Conservation (phyloP, 2,113 vertebrate species). For the Vidua chalybeata region DNA sequence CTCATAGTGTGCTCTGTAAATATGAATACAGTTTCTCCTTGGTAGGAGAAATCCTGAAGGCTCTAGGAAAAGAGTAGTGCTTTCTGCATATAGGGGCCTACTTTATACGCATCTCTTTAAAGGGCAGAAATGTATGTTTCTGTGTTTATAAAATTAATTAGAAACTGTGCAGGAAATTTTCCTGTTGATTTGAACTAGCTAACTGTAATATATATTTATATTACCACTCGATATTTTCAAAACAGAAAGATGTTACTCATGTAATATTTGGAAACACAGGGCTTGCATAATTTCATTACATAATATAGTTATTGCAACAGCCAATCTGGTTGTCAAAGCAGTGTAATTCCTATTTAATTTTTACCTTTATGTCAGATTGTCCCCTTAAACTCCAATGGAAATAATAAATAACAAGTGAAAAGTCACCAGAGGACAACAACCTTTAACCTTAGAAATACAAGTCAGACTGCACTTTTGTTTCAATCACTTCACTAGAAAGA, state of each 20-base stretch:
- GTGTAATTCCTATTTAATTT: background rate
- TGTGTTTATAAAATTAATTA: background rate
- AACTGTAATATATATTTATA: background rate
- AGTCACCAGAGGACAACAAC: background rate
- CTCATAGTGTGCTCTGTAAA: background rate
- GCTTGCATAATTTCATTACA: background rate
- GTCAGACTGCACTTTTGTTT: background rate
- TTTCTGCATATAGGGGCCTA: background rate
- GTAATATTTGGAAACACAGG: background rate
- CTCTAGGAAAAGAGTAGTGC: background rate
- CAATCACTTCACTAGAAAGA: background rate
- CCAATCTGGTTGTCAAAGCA: background rate
- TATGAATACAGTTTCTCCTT: background rate
- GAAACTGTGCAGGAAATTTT: background rate
- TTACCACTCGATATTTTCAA: background rate
- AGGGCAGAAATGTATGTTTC: background rate
- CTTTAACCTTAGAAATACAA: background rate
- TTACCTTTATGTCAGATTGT: background rate
- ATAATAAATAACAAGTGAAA: background rate
- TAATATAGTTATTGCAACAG: background rate
- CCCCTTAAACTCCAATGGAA: background rate
- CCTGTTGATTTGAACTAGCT: background rate
- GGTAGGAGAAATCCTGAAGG: background rate
- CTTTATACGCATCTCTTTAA: background rate
- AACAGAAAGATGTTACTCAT: background rate